A percentile compares a stretch with the other conserved stretches of the same genome.
Evolutionary conservation across 2,113 vertebrate species (phyloP).

Genomic region (Alectura lathami): DNA sequence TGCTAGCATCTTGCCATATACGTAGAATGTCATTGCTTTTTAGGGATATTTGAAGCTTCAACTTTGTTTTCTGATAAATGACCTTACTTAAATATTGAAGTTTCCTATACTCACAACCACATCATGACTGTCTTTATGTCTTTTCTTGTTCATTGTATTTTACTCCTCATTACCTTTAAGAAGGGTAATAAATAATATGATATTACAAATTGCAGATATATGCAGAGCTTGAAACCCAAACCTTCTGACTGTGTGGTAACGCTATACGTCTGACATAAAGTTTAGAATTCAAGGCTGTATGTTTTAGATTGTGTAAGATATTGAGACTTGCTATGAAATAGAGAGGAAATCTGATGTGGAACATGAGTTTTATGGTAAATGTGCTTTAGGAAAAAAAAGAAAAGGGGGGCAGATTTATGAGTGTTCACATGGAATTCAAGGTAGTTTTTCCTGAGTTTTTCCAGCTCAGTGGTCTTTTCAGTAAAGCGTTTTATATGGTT

Average conservation of each 20-base stretch:
- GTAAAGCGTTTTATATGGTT: constrained; percentile 80
- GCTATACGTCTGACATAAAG: constrained; percentile 4
- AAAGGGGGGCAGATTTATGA: constrained; percentile 68
- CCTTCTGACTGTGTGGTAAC: background rate
- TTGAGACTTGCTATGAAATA: constrained; percentile 5
- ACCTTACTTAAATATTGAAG: background rate
- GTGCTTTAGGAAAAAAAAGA: constrained; percentile 22
- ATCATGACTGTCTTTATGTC: background rate
- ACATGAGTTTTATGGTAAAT: constrained; percentile 42
- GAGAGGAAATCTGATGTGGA: constrained; percentile 39
- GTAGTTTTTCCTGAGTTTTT: constrained; percentile 78
- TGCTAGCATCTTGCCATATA: background rate
- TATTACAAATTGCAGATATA: constrained; percentile 9
- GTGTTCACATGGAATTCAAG: constrained; percentile 74
- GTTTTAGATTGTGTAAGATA: constrained; percentile 39
- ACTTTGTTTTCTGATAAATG: background rate
- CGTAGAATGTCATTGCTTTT: background rate
- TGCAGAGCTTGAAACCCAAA: background rate
- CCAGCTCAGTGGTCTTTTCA: constrained; percentile 76
- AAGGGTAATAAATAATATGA: constrained; percentile 19
- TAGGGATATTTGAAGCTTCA: background rate
- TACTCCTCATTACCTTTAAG: constrained; percentile 54
- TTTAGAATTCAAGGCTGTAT: background rate
- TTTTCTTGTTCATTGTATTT: constrained; percentile 46
- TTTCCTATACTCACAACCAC: background rate